phyloP scores from a whole-genome alignment of 1,140 invertebrate species.

The Phymastichus coffea region DNA sequence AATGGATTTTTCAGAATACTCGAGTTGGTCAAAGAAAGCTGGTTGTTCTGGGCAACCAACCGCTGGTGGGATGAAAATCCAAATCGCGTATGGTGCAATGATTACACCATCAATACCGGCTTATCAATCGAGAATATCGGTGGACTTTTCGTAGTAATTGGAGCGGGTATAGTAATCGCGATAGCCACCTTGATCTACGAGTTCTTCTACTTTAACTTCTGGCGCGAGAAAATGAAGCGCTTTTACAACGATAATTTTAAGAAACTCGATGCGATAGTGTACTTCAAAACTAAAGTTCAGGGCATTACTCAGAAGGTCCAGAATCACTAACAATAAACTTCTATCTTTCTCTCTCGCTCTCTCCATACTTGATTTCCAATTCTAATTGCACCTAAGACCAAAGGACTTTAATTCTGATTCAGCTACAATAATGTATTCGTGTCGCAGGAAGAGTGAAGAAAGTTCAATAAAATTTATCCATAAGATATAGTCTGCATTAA shows the following conservation, averaged over 20 bases:
- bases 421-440: too few species aligned
- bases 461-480: background rate
- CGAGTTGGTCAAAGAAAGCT: conserved; percentile 85
- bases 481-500: conserved; percentile 22
- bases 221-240: background rate
- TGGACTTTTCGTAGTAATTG: conserved; percentile 95
- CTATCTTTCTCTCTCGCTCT: too few species aligned
- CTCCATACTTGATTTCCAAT: too few species aligned
- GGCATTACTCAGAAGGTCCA: too few species aligned
- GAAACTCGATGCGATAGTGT: too few species aligned
- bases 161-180: conserved; percentile 88
- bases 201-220: background rate
- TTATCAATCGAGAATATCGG: conserved; percentile 97
- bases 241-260: background rate
- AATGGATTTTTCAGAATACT: conserved; percentile 80
- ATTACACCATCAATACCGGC: conserved; percentile 89
- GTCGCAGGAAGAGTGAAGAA: background rate
- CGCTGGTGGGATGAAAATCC: conserved; percentile 93
- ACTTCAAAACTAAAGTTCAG: too few species aligned
- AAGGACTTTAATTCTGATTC: too few species aligned
- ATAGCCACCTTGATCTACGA: conserved; percentile 72
- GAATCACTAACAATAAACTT: too few species aligned
- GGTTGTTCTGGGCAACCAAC: conserved; percentile 89
- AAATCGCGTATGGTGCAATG: conserved; percentile 77
- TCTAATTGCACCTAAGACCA: too few species aligned